Percentiles rank a stretch among this genome's conserved stretches.
Evolutionary conservation across 2,888 invertebrate genomes (phyloP).

Genomic region (Apamea sordens): DNA sequence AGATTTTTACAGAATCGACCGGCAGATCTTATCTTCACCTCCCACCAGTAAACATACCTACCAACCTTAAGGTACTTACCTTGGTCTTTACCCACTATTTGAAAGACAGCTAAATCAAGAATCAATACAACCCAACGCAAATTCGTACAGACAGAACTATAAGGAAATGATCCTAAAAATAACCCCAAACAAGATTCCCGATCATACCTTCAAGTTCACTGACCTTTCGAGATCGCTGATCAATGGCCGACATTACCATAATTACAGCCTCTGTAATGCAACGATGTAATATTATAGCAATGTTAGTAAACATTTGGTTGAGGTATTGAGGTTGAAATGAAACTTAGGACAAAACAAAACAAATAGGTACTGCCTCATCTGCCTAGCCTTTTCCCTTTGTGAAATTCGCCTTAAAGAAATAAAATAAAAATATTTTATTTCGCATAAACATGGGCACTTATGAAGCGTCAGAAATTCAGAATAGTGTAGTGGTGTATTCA

Average conservation of each 20-base stretch:
- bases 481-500: too few species aligned
- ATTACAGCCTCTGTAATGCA: slow-evolving; percentile 53
- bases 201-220: slow-evolving; percentile 54
- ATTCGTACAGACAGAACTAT: slow-evolving; percentile 35
- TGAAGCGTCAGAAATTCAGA: too few species aligned
- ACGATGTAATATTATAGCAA: slow-evolving; percentile 48
- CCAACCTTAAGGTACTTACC: neutral
- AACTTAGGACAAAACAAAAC: too few species aligned
- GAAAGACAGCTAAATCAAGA: neutral
- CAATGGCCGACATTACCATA: slow-evolving; percentile 63
- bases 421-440: neutral
- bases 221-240: slow-evolving; percentile 53
- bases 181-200: slow-evolving; percentile 43
- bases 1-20: too few species aligned
- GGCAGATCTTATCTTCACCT: neutral
- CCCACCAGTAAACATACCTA: neutral
- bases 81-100: neutral
- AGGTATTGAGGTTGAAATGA: too few species aligned
- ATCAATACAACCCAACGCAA: slow-evolving; percentile 20
- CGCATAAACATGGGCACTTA: too few species aligned
- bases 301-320: slow-evolving; percentile 50
- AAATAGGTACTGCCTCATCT: neutral
- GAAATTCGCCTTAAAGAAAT: neutral
- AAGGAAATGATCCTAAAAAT: slow-evolving; percentile 60
- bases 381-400: too few species aligned